These are phyloP conservation scores for Syrmaticus mikado DNA, from an alignment of 2,113 vertebrate species.

Conservation along the genomic window DNA sequence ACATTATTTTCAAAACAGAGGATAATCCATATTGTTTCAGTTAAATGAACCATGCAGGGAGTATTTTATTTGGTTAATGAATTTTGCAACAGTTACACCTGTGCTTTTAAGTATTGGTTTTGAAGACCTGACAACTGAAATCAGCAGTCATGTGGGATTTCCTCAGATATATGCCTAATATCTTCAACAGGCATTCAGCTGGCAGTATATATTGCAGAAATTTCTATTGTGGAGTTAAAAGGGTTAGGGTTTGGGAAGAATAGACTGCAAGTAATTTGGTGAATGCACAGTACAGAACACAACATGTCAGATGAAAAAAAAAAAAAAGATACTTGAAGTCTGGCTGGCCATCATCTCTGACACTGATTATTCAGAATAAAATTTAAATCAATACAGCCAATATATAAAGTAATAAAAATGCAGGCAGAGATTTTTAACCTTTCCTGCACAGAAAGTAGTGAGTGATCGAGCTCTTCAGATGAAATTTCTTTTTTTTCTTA, in stretches of 20 bases:
- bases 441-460: background rate
- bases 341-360: background rate
- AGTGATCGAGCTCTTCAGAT: background rate
- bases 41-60: fast-evolving
- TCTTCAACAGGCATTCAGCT: background rate
- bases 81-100: background rate
- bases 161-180: background rate
- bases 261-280: background rate
- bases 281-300: background rate
- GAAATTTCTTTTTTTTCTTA: background rate
- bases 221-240: background rate
- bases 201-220: background rate
- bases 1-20: background rate
- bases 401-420: background rate
- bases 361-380: background rate
- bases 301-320: background rate
- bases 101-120: background rate
- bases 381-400: background rate
- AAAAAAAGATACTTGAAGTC: background rate
- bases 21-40: background rate
- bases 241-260: background rate
- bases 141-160: background rate
- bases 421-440: background rate
- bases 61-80: background rate
- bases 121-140: background rate